A percentile compares a stretch with the other conserved stretches of the same genome.
Evolutionary conservation across 23 tunicate species (phyloP).

Genomic region (Phallusia fumigata): DNA sequence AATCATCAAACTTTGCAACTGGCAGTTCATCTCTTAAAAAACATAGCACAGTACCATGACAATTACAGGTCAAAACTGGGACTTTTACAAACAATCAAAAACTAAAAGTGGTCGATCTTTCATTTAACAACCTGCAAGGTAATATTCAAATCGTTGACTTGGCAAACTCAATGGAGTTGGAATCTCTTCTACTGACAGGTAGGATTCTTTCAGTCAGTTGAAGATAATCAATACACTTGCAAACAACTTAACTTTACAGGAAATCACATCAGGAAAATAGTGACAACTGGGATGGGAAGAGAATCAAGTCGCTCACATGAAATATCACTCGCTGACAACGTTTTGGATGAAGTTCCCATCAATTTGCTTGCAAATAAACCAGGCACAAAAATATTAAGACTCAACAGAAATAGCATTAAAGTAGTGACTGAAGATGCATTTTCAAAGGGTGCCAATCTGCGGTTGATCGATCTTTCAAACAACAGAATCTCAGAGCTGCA

Average conservation of each 20-base stretch:
- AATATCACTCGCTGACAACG: conserved; percentile 29
- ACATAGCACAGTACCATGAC: too few species aligned
- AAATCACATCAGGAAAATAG: not conserved
- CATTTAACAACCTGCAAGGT: conserved; percentile 48
- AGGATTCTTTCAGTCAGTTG: not conserved
- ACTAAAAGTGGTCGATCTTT: conserved; percentile 30
- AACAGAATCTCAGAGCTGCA: conserved; percentile 46
- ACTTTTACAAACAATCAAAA: conserved; percentile 57
- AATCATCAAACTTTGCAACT: too few species aligned
- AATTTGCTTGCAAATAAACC: conserved; percentile 36
- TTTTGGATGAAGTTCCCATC: conserved; percentile 31
- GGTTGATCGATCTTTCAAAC: conserved; percentile 51
- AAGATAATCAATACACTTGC: too few species aligned
- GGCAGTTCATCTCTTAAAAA: too few species aligned
- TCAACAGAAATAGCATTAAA: conserved; percentile 36
- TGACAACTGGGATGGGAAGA: not conserved
- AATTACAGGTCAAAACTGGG: not conserved
- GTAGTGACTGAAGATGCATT: conserved; percentile 18
- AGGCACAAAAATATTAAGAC: conserved; percentile 5
- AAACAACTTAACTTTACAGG: not conserved
- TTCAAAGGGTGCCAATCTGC: not conserved
- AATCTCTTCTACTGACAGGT: conserved; percentile 42
- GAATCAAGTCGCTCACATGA: not conserved
- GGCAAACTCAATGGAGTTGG: conserved; percentile 29
- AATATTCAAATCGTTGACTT: not conserved